These are phyloP conservation scores for Mus pahari DNA, from an alignment of 2,113 vertebrate species.

Conservation along the genomic window DNA sequence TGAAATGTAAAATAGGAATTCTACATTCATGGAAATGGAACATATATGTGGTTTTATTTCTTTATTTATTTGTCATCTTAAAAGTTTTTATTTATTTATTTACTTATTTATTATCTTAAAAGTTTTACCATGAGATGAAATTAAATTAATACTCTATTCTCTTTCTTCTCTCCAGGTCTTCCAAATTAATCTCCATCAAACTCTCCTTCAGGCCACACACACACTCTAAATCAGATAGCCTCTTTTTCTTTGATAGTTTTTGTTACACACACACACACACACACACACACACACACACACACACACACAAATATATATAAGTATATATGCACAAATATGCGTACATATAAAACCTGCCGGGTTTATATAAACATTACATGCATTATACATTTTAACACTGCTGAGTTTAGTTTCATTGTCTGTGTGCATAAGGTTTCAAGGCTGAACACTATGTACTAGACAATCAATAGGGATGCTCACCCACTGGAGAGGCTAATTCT, in stretches of 20 bases:
- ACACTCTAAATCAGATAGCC: neutral
- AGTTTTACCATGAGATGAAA: neutral
- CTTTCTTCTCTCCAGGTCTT: neutral
- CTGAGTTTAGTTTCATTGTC: neutral
- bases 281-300: neutral
- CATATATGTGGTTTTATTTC: no score
- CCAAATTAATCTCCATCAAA: neutral
- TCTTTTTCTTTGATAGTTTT: neutral
- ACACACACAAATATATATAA: neutral
- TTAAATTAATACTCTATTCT: neutral
- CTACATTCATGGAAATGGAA: slow-evolving; percentile 21
- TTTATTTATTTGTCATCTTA: no score
- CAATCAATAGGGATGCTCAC: neutral
- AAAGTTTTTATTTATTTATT: no score
- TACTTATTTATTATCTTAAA: neutral
- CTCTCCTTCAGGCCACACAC: no score
- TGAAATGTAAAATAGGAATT: neutral
- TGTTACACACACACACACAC: neutral
- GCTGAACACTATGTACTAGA: neutral
- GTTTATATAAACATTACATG: neutral
- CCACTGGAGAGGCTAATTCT: neutral
- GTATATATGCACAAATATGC: neutral
- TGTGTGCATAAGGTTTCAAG: neutral
- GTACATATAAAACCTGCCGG: neutral
- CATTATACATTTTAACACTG: neutral